phyloP scores from a whole-genome alignment of 2,113 vertebrate genomes.

The Ramphastos sulfuratus region DNA sequence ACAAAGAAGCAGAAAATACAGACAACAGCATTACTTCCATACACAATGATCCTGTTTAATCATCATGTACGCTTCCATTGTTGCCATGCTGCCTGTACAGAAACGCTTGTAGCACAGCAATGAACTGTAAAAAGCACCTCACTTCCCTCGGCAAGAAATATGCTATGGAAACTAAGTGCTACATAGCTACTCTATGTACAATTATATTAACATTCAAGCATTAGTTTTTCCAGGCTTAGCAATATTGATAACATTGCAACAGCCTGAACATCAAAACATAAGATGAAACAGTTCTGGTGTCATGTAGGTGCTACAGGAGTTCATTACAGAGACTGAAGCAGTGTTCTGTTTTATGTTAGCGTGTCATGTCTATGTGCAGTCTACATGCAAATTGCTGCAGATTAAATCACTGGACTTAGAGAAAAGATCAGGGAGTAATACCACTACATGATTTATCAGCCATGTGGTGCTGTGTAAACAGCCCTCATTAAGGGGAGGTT shows the following conservation, averaged over 20 bases:
- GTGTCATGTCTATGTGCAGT: neutral
- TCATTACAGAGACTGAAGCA: neutral
- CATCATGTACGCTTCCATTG: neutral
- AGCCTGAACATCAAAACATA: neutral
- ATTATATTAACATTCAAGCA: neutral
- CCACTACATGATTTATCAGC: neutral
- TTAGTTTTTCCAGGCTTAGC: neutral
- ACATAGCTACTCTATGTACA: neutral
- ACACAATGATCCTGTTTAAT: neutral
- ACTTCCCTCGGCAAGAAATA: neutral
- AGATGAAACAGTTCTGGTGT: neutral
- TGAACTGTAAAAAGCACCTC: neutral
- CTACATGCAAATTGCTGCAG: neutral
- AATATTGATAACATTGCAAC: neutral
- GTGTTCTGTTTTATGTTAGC: neutral
- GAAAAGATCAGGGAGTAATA: neutral
- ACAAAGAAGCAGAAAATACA: neutral
- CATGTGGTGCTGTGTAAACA: slow-evolving; percentile 39
- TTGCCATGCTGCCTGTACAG: neutral
- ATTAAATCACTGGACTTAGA: neutral
- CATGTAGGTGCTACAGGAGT: neutral
- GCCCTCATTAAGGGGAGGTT: neutral
- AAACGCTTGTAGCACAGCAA: neutral
- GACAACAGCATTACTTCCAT: neutral
- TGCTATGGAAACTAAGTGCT: neutral